Percentiles rank a stretch among this genome's conserved stretches.
phyloP scores from a whole-genome alignment of 1,140 invertebrate genomes.

The Lysiphlebus fabarum region DNA sequence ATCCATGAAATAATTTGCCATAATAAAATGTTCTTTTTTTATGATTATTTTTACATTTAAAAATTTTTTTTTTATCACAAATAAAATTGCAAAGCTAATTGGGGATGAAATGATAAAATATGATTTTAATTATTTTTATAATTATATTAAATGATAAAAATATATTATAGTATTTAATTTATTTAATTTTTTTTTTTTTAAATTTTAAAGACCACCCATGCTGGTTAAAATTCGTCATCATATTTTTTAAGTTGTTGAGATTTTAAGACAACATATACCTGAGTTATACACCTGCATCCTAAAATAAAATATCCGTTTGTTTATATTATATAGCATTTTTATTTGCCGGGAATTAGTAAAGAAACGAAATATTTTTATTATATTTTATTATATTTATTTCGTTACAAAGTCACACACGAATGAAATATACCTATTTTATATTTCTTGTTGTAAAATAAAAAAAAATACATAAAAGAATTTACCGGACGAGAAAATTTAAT shows the following conservation, averaged over 20 bases:
- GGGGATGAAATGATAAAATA: too few relatives aligned
- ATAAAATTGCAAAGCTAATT: too few relatives aligned
- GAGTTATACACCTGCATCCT: slow-evolving; percentile 31
- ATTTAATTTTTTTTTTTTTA: slow-evolving; percentile 9
- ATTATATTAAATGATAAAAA: too few relatives aligned
- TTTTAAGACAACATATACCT: slow-evolving; percentile 46
- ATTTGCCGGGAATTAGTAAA: slow-evolving; percentile 46
- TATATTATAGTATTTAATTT: too few relatives aligned
- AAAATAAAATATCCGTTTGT: too few relatives aligned
- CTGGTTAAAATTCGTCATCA: slow-evolving; percentile 16
- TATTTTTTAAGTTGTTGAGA: slow-evolving; percentile 12
- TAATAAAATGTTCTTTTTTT: too few relatives aligned
- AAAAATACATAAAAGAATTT: background rate
- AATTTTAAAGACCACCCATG: slow-evolving; percentile 35
- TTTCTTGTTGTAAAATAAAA: too few relatives aligned
- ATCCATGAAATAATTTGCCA: too few relatives aligned
- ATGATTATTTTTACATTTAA: too few relatives aligned
- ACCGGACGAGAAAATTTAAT: too few relatives aligned
- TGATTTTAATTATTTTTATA: too few relatives aligned
- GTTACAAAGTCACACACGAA: background rate
- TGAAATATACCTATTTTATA: too few relatives aligned
- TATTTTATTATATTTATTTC: background rate
- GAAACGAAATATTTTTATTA: slow-evolving; percentile 25
- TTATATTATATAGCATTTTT: slow-evolving; percentile 16
- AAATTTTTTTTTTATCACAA: background rate